These are phyloP conservation scores for Blera fallax DNA, from an alignment of 2,888 invertebrate genomes.

Conservation along the genomic window DNA sequence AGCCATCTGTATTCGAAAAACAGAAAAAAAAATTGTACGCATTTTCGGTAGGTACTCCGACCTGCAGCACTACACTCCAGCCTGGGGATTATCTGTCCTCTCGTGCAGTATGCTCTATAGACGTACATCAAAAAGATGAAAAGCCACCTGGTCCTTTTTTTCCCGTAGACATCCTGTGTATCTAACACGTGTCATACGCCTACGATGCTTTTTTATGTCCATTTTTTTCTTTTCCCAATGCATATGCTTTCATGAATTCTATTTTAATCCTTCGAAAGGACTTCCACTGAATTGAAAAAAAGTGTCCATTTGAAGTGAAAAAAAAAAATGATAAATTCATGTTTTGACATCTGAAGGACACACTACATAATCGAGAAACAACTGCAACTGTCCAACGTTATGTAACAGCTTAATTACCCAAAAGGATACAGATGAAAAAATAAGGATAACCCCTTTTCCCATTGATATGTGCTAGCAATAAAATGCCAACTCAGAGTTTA, in stretches of 20 bases:
- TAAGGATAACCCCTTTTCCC: constrained; percentile 64
- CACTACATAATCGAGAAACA: constrained; percentile 15
- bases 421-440: constrained; percentile 61
- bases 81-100: constrained; percentile 58
- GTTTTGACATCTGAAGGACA: constrained; percentile 65
- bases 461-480: constrained; percentile 37
- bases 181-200: constrained; percentile 67
- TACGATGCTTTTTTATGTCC: constrained; percentile 17
- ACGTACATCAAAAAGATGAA: constrained; percentile 33
- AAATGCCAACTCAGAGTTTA: constrained; percentile 36
- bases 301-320: not conserved
- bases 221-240: constrained; percentile 26
- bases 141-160: constrained; percentile 65
- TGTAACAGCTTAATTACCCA: constrained; percentile 66
- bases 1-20: constrained; percentile 49
- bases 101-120: constrained; percentile 60
- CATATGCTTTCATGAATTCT: constrained; percentile 44
- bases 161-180: constrained; percentile 66
- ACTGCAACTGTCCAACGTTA: constrained; percentile 53
- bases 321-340: constrained; percentile 28
- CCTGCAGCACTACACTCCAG: constrained; percentile 33
- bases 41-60: constrained; percentile 12
- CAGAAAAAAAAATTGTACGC: not conserved
- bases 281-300: not conserved
- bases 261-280: constrained; percentile 43